A percentile compares a stretch with the other conserved stretches of the same genome.
Conservation (phyloP, 2,888 invertebrate genomes). For the Meteorus cinctellus region DNA sequence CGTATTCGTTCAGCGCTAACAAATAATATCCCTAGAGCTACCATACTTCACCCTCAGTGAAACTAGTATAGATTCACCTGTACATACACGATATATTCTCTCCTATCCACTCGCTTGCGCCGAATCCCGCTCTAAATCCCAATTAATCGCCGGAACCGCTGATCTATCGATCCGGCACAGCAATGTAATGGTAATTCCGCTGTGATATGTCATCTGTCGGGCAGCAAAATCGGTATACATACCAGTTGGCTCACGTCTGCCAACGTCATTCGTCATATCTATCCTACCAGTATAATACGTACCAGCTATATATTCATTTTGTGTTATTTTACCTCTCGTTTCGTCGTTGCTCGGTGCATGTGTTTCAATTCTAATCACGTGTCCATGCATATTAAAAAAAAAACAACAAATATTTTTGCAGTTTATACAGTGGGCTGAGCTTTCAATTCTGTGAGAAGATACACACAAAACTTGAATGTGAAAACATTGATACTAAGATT, state of each 20-base stretch:
- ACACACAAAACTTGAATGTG: no score
- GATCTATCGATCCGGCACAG: constrained; percentile 35
- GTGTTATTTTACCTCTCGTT: not conserved
- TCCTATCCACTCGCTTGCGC: constrained; percentile 32
- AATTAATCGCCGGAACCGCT: constrained; percentile 38
- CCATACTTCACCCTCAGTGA: not conserved
- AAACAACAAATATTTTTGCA: no score
- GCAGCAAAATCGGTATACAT: constrained; percentile 18
- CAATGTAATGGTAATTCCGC: constrained; percentile 33
- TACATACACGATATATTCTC: constrained; percentile 15
- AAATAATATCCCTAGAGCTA: constrained; percentile 23
- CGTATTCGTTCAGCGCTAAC: constrained; percentile 11
- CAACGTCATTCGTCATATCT: constrained; percentile 24
- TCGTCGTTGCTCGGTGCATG: not conserved
- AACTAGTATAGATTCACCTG: constrained; percentile 11
- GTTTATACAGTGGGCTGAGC: no score
- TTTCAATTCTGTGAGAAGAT: no score
- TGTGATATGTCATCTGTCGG: constrained; percentile 35
- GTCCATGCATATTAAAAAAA: no score
- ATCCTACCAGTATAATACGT: not conserved
- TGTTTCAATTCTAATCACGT: no score
- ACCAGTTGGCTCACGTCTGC: constrained; percentile 22
- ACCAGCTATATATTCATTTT: not conserved
- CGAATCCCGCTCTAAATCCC: constrained; percentile 34
- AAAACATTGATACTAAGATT: no score